Percentiles rank a stretch among this genome's conserved stretches.
phyloP scores from a whole-genome alignment of 2,797 vertebrate genomes.

The Apogon hyalosoma region DNA sequence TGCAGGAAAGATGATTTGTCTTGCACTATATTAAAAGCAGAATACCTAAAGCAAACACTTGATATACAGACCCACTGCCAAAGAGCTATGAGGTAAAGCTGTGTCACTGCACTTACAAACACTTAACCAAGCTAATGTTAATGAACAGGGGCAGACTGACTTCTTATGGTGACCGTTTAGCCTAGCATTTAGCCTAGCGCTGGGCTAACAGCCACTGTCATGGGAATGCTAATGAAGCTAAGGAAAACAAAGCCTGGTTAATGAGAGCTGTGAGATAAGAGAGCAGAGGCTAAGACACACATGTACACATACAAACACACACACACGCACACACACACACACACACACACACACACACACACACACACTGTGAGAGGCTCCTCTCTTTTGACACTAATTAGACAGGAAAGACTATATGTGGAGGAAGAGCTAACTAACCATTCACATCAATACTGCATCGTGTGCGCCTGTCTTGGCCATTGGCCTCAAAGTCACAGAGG shows the following conservation, averaged over 20 bases:
- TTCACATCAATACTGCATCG: constrained; percentile 75
- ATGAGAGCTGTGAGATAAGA: constrained; percentile 80
- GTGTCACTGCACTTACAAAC: constrained; percentile 60
- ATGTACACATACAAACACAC: constrained; percentile 44
- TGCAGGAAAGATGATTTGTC: constrained; percentile 41
- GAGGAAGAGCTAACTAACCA: constrained; percentile 76
- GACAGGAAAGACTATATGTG: constrained; percentile 77
- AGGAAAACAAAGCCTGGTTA: constrained; percentile 85
- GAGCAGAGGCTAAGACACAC: constrained; percentile 68
- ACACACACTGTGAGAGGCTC: constrained; percentile 48
- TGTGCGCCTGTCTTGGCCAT: constrained; percentile 56
- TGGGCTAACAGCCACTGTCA: constrained; percentile 76
- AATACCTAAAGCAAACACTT: constrained; percentile 34
- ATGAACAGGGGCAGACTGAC: constrained; percentile 56
- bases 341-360: constrained; percentile 26
- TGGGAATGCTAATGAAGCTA: constrained; percentile 84
- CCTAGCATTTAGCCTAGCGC: constrained; percentile 71
- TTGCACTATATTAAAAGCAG: constrained; percentile 30
- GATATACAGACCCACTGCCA: constrained; percentile 31
- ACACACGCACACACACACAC: constrained; percentile 40
- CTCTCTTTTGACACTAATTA: constrained; percentile 76
- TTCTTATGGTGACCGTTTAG: constrained; percentile 68
- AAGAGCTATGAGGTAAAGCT: constrained; percentile 39
- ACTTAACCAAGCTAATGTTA: constrained; percentile 67
- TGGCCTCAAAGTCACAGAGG: constrained; percentile 53